Percentiles rank a stretch among this genome's conserved stretches.
phyloP scores from a whole-genome alignment of 2,797 vertebrate species.

The Pipistrellus nathusii region DNA sequence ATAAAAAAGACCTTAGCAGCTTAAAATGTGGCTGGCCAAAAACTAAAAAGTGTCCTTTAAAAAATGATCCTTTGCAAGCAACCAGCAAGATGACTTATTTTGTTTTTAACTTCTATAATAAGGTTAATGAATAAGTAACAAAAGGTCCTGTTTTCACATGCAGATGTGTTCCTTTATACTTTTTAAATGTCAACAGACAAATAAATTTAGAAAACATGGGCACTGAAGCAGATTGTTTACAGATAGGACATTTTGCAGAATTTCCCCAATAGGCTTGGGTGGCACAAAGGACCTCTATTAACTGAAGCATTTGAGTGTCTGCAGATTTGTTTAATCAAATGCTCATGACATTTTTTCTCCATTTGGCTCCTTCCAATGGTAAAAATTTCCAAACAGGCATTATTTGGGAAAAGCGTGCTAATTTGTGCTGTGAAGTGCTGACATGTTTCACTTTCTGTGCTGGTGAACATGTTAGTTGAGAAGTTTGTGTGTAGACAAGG shows the following conservation, averaged over 20 bases:
- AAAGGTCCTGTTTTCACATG: conserved; percentile 41
- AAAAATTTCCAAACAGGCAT: conserved; percentile 43
- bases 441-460: conserved; percentile 1
- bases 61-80: conserved; percentile 43
- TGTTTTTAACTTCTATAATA: conserved; percentile 60
- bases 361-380: conserved; percentile 56
- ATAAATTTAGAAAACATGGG: conserved; percentile 67
- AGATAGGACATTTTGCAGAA: conserved; percentile 52
- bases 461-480: not conserved
- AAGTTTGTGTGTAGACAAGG: not conserved
- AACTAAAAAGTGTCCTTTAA: not conserved
- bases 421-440: not conserved
- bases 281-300: conserved; percentile 35
- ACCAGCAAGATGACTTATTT: not conserved
- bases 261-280: conserved; percentile 37
- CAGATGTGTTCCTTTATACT: conserved; percentile 55
- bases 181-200: conserved; percentile 70
- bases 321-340: conserved; percentile 55
- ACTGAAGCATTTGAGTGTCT: conserved; percentile 22
- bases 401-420: not conserved
- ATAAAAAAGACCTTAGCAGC: not conserved
- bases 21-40: conserved; percentile 45
- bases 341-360: conserved; percentile 23
- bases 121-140: conserved; percentile 53
- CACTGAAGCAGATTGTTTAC: conserved; percentile 59